A percentile compares a stretch with the other conserved stretches of the same genome.
These are phyloP conservation scores for Lasiurus cinereus DNA, from an alignment of 2,113 vertebrate species.

Conservation along the genomic window DNA sequence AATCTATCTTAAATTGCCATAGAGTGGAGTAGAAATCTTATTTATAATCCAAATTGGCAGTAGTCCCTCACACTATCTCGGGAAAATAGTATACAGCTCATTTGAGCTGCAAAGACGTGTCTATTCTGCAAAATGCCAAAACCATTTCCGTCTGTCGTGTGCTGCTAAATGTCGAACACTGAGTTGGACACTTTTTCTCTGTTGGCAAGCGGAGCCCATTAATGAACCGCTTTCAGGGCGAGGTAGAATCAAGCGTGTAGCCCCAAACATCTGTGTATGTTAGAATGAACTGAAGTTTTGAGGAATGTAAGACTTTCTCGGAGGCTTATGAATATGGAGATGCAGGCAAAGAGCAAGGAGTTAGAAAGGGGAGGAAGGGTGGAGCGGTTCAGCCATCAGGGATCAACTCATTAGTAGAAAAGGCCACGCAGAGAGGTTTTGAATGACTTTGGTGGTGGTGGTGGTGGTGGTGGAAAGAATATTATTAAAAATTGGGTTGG, in stretches of 20 bases:
- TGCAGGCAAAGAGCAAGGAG: background rate
- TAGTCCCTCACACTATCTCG: slow-evolving; percentile 12
- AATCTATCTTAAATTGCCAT: background rate
- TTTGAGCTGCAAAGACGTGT: background rate
- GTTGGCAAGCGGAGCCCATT: background rate
- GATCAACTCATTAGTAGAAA: background rate
- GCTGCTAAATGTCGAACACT: background rate
- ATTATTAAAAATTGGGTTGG: background rate
- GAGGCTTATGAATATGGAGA: background rate
- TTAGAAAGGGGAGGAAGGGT: background rate
- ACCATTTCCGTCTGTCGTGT: background rate
- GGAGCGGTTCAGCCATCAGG: background rate
- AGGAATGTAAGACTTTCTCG: background rate
- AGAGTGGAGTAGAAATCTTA: background rate
- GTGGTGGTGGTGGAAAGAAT: background rate
- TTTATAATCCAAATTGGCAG: slow-evolving; percentile 14
- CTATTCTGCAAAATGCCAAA: slow-evolving; percentile 12
- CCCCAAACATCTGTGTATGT: background rate
- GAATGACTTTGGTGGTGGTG: background rate
- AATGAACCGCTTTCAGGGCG: background rate
- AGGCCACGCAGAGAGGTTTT: background rate
- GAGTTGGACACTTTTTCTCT: background rate
- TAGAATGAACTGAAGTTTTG: background rate
- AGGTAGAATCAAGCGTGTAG: background rate
- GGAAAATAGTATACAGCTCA: background rate